These are phyloP conservation scores for Palythoa grandiflora DNA, from an alignment of 92 coral and sea anemone species.

Conservation along the genomic window DNA sequence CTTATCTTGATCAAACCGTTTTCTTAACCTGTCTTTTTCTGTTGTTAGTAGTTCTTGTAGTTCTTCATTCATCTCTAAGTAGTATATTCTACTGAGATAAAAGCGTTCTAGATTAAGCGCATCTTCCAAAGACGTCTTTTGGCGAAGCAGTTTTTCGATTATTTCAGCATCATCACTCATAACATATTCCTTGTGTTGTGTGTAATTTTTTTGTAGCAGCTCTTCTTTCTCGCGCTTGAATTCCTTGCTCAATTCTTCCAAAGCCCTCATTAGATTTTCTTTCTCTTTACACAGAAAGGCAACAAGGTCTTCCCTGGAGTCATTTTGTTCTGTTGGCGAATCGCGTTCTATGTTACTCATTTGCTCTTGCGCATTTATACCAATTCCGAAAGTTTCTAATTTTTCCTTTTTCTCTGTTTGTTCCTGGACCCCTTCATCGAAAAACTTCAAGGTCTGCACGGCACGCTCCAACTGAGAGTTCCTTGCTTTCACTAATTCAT, in stretches of 20 bases:
- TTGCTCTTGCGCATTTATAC: too few species aligned
- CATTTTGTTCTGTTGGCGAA: constrained; percentile 3
- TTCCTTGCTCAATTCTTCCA: constrained; percentile 73
- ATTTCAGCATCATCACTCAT: constrained; percentile 81
- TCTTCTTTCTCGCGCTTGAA: constrained; percentile 78
- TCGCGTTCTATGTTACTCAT: too few species aligned
- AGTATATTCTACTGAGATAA: constrained; percentile 85
- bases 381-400: too few species aligned
- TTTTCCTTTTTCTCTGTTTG: background rate
- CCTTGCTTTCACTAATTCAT: constrained; percentile 18
- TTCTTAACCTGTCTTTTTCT: constrained; percentile 60
- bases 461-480: background rate
- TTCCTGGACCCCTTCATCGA: constrained; percentile 36
- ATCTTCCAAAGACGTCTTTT: constrained; percentile 81
- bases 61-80: constrained; percentile 95
- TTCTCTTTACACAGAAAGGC: constrained; percentile 74
- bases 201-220: constrained; percentile 69
- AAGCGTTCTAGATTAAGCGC: constrained; percentile 85
- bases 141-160: constrained; percentile 79
- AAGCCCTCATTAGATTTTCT: constrained; percentile 64
- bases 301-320: constrained; percentile 68
- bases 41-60: constrained; percentile 68
- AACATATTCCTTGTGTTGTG: constrained; percentile 82
- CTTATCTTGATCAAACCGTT: constrained; percentile 66
- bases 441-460: background rate